Evolutionary conservation across 2,113 vertebrate species (phyloP).

Genomic region (Lampris megalopsis): DNA sequence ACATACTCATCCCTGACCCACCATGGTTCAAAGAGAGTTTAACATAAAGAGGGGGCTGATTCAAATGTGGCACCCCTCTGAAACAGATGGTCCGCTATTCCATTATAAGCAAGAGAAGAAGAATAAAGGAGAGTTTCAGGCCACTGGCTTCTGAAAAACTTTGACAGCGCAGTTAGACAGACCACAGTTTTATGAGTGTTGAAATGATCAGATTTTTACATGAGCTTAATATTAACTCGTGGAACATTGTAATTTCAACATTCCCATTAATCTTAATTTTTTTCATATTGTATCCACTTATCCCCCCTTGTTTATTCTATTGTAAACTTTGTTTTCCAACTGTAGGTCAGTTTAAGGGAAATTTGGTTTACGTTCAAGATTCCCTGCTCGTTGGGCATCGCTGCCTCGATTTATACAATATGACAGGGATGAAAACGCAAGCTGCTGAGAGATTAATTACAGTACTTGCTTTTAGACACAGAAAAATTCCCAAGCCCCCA

Average conservation of each 20-base stretch:
- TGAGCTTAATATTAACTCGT: neutral
- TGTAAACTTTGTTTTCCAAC: neutral
- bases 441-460: neutral
- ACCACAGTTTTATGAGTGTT: neutral
- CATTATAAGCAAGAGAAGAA: neutral
- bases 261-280: constrained; percentile 16
- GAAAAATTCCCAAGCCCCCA: constrained; percentile 3
- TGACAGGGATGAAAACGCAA: constrained; percentile 8
- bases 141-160: neutral
- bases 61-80: constrained; percentile 12
- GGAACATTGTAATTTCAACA: constrained; percentile 3
- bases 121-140: neutral
- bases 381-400: constrained; percentile 20
- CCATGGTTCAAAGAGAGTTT: constrained; percentile 70
- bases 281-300: constrained; percentile 5
- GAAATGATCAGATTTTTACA: constrained; percentile 8
- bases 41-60: constrained; percentile 32
- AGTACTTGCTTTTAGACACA: constrained; percentile 15
- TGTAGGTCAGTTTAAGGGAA: neutral
- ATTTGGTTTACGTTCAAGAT: constrained; percentile 22
- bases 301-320: constrained; percentile 1
- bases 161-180: neutral
- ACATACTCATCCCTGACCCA: constrained; percentile 51
- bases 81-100: constrained; percentile 41
- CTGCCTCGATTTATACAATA: constrained; percentile 22